Conservation (phyloP, 2,113 vertebrate genomes). For the Hepsetus odoe region DNA sequence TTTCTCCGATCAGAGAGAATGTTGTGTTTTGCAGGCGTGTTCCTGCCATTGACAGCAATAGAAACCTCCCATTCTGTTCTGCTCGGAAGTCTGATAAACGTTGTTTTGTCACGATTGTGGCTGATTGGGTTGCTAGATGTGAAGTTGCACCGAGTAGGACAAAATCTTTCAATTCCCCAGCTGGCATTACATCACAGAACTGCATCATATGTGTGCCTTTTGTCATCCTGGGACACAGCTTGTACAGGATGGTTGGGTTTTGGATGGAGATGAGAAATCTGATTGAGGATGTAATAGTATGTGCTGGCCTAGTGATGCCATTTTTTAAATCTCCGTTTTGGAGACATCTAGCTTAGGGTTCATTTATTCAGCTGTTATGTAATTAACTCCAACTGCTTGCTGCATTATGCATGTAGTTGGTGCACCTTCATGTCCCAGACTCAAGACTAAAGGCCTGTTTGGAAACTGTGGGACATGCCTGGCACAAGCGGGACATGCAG, state of each 20-base stretch:
- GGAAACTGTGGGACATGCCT: background rate
- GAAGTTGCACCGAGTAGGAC: background rate
- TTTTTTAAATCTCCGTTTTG: background rate
- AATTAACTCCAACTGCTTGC: constrained; percentile 25
- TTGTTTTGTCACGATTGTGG: background rate
- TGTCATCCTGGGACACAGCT: background rate
- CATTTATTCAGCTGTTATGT: constrained; percentile 7
- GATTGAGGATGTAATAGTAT: background rate
- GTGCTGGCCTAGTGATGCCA: too few species aligned
- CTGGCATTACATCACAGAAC: constrained; percentile 67
- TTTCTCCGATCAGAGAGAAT: background rate
- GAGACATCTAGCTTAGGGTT: background rate
- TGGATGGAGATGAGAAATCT: background rate
- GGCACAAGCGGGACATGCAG: too few species aligned
- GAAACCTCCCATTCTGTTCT: constrained; percentile 15
- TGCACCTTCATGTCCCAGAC: background rate
- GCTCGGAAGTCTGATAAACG: background rate
- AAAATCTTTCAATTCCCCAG: background rate
- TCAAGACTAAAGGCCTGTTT: background rate
- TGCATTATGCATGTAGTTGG: background rate
- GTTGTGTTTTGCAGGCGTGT: constrained; percentile 17
- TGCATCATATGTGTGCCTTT: constrained; percentile 61
- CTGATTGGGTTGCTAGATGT: background rate
- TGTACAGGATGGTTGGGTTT: background rate
- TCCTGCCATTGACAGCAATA: background rate